Evolutionary conservation across 1,140 invertebrate species (phyloP), one percentile per base, ranked within the genome.

Genomic region (Leptonema lineaticorne): DNA sequence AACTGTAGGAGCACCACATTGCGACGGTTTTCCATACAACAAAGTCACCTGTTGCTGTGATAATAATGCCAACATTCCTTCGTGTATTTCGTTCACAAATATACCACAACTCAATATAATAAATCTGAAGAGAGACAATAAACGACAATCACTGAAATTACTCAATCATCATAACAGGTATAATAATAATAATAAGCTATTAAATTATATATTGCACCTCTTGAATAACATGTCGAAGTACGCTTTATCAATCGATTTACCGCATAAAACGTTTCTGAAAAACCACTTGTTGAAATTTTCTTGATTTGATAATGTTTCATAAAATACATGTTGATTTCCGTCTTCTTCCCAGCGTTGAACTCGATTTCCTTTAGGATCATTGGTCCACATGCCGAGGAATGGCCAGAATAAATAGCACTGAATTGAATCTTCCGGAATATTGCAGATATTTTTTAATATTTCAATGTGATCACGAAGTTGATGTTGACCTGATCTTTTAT

Each of bases 31-130:
- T 26, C 57, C 70, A 57, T 75, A 69, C 20, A 79, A 64, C 4
- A 79, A 48, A 48, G 74, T 70, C 1, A 77, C 41, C 69, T 79
- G 78, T 69, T 78, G 74, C 67, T 76, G 77, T 11, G 75, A 78
- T 9, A 79, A 64, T 9, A 79, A 63, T 0, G 77, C 77, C 33
- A 79, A 63, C 74, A 79, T 74, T 1, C 75, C 73, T 28, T 65
- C 63, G 48, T 77, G 71, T 22, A 79, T 78, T 69, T 79, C 78
- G 65, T 79, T 76, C 53, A 79, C 76, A 66, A 78, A 78, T 11
- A 78, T 73, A 0, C 77, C 76, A 68, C 77, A 78, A 64, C 78
- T 78, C 71, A 78, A 63, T n/a, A 78, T 68, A n/a, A 78, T 74
- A 70, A 75, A 79, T 63, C 78, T 79, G 66, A 56, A 74, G 20